Conservation (phyloP, 2,797 vertebrate species). For the Lagocephalus sceleratus region DNA sequence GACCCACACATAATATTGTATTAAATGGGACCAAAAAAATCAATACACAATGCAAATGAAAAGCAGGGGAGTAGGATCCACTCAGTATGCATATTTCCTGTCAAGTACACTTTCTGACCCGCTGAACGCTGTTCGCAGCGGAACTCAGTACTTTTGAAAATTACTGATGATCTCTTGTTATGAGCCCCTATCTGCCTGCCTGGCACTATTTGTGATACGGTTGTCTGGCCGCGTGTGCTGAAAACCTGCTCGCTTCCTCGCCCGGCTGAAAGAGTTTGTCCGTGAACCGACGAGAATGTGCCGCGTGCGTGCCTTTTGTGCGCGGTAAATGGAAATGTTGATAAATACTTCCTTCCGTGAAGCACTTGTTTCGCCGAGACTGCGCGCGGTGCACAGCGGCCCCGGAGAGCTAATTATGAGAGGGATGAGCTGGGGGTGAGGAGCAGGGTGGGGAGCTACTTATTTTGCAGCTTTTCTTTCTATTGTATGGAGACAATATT, state of each 20-base stretch:
- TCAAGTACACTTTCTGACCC: slow-evolving; percentile 86
- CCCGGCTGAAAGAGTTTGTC: slow-evolving; percentile 75
- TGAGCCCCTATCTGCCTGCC: slow-evolving; percentile 71
- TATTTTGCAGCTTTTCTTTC: slow-evolving; percentile 73
- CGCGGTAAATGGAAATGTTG: slow-evolving; percentile 75
- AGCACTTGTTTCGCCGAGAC: slow-evolving; percentile 77
- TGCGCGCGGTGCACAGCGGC: slow-evolving; percentile 67
- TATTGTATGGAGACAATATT: slow-evolving; percentile 73
- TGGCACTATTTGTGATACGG: slow-evolving; percentile 69
- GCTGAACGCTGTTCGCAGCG: slow-evolving; percentile 68
- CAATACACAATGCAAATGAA: slow-evolving; percentile 86
- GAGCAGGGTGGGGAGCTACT: slow-evolving; percentile 70
- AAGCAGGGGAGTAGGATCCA: slow-evolving; percentile 81
- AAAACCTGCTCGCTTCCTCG: slow-evolving; percentile 63
- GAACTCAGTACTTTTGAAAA: slow-evolving; percentile 80
- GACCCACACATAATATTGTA: slow-evolving; percentile 83
- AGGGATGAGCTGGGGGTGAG: slow-evolving; percentile 72
- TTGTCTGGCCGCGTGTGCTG: slow-evolving; percentile 58
- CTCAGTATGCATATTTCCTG: slow-evolving; percentile 86
- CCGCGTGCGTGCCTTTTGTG: slow-evolving; percentile 75
- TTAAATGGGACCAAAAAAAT: slow-evolving; percentile 82
- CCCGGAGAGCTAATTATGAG: slow-evolving; percentile 81
- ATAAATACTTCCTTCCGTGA: slow-evolving; percentile 74
- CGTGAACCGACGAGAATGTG: slow-evolving; percentile 71
- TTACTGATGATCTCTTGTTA: slow-evolving; percentile 79